phyloP scores from a whole-genome alignment of 2,888 invertebrate genomes.

The Tromatobia lineatoria region DNA sequence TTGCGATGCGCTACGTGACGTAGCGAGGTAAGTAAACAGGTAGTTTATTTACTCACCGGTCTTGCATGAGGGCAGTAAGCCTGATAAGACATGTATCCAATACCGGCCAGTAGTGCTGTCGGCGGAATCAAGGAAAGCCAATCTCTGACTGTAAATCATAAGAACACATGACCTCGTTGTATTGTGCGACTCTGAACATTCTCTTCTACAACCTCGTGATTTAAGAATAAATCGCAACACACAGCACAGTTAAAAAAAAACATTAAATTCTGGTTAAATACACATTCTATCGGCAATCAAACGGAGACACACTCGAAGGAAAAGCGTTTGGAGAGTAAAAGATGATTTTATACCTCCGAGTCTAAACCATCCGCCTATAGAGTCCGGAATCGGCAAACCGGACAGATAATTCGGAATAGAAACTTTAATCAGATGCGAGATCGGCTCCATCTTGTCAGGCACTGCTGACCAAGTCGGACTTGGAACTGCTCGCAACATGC shows the following conservation, averaged over 20 bases:
- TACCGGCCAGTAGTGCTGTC: conserved; percentile 91
- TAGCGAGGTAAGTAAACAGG: conserved; percentile 23
- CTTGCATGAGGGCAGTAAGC: conserved; percentile 91
- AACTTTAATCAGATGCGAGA: conserved; percentile 92
- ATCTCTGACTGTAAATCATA: conserved; percentile 90
- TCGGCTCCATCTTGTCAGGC: conserved; percentile 89
- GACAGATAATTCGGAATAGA: conserved; percentile 94
- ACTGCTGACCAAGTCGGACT: conserved; percentile 73
- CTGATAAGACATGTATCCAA: conserved; percentile 93
- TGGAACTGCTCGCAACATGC: background rate
- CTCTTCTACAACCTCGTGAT: background rate
- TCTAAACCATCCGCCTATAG: conserved; percentile 94
- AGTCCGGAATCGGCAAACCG: conserved; percentile 93
- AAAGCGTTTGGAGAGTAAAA: conserved; percentile 79
- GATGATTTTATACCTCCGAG: conserved; percentile 89
- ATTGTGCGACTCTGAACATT: background rate
- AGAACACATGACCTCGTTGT: conserved; percentile 5
- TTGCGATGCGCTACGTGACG: background rate
- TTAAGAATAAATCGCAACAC: background rate
- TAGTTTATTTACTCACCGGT: conserved; percentile 76
- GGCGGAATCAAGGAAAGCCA: conserved; percentile 94
- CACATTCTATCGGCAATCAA: background rate
- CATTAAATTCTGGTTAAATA: background rate
- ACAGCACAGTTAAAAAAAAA: background rate
- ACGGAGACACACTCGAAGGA: background rate